phyloP scores from a whole-genome alignment of 1,140 invertebrate species.

The Bombus sibiricus region DNA sequence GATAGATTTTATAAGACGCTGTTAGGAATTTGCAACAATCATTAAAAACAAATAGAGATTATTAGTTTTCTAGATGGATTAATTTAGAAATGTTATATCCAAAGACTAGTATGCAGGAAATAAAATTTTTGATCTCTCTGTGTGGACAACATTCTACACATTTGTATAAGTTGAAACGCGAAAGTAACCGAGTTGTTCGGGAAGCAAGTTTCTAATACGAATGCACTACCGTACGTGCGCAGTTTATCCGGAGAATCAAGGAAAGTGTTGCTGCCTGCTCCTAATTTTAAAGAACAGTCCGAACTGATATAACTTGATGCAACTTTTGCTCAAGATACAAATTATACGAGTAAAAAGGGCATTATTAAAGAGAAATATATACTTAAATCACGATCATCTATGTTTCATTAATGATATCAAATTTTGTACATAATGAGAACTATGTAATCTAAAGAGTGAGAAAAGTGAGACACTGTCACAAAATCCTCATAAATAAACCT shows the following conservation, averaged over 20 bases:
- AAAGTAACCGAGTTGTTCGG: constrained; percentile 67
- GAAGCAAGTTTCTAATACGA: constrained; percentile 73
- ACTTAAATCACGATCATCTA: neutral
- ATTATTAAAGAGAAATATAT: too few relatives aligned
- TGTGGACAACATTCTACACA: neutral
- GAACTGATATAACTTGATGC: too few relatives aligned
- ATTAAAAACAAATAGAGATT: too few relatives aligned
- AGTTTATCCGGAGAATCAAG: constrained; percentile 42
- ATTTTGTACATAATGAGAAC: neutral
- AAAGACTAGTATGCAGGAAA: neutral
- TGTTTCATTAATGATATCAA: neutral
- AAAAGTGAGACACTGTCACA: neutral
- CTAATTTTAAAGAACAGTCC: constrained; percentile 9
- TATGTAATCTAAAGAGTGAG: neutral
- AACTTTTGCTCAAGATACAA: too few relatives aligned
- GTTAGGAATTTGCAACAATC: too few relatives aligned
- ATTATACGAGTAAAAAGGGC: neutral
- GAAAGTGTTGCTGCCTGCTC: constrained; percentile 38
- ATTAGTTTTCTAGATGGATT: neutral
- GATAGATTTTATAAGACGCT: neutral
- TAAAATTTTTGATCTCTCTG: neutral
- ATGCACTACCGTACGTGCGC: constrained; percentile 46
- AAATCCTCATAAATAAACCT: neutral
- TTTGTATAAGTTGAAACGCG: constrained; percentile 55
- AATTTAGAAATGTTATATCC: neutral